Conservation (phyloP, 2,113 vertebrate genomes). For the Stercorarius parasiticus region DNA sequence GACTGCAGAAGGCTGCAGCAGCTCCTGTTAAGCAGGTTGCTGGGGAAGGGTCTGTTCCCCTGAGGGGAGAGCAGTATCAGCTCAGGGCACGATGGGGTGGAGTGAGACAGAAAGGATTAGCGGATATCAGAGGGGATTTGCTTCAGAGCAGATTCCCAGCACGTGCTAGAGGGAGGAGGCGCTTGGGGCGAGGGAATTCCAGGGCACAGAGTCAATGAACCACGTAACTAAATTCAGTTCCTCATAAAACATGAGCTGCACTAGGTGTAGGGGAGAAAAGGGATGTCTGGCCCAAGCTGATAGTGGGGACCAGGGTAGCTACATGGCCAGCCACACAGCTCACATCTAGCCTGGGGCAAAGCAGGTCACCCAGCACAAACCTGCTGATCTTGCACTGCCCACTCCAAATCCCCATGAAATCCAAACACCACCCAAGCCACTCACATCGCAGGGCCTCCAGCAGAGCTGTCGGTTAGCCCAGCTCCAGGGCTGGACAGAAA, state of each 20-base stretch:
- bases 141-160: slow-evolving; percentile 44
- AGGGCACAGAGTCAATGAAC: slow-evolving; percentile 48
- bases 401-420: background rate
- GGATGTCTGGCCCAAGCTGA: background rate
- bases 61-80: background rate
- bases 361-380: background rate
- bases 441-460: background rate
- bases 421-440: background rate
- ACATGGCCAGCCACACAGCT: background rate
- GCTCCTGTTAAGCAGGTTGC: background rate
- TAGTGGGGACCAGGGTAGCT: background rate
- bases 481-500: background rate
- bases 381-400: slow-evolving; percentile 9
- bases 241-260: slow-evolving; percentile 11
- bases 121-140: slow-evolving; percentile 22
- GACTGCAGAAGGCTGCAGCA: background rate
- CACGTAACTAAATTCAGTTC: slow-evolving; percentile 43
- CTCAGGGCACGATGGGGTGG: background rate
- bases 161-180: slow-evolving; percentile 12
- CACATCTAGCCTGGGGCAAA: background rate
- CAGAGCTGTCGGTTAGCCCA: background rate
- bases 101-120: slow-evolving; percentile 40
- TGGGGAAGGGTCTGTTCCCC: background rate
- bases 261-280: background rate
- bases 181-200: slow-evolving; percentile 45